phyloP scores from a whole-genome alignment of 2,888 invertebrate genomes.

The Drosophila yooni region DNA sequence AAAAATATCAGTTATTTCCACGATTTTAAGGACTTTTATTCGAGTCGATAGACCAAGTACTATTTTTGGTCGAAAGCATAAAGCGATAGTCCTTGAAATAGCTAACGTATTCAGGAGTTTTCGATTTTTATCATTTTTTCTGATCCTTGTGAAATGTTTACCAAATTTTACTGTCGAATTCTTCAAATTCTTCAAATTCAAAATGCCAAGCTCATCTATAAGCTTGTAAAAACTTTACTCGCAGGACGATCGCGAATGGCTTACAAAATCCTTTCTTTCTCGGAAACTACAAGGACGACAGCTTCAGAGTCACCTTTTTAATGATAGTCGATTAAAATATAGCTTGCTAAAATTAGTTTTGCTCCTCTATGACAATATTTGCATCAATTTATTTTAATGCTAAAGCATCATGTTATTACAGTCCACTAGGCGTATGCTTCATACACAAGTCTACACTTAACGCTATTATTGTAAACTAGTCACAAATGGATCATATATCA shows the following conservation, averaged over 20 bases:
- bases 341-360: neutral
- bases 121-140: no score
- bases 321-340: neutral
- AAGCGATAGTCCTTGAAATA: no score
- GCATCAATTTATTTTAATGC: slow-evolving; percentile 17
- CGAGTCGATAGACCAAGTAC: no score
- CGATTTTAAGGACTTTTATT: no score
- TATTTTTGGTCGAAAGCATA: no score
- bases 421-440: slow-evolving; percentile 42
- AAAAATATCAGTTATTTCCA: no score
- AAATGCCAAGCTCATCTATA: neutral
- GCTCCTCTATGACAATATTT: neutral
- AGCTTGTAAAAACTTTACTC: no score
- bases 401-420: neutral
- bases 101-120: no score
- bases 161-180: no score
- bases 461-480: slow-evolving; percentile 5
- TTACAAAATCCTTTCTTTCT: neutral
- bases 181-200: no score
- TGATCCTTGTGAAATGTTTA: no score
- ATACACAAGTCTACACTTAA: slow-evolving; percentile 31
- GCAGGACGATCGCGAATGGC: no score
- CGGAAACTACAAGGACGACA: neutral
- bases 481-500: slow-evolving; percentile 58
- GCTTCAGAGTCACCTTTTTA: neutral